phyloP scores from a whole-genome alignment of 2,888 invertebrate genomes.

The Corbicula japonica region DNA sequence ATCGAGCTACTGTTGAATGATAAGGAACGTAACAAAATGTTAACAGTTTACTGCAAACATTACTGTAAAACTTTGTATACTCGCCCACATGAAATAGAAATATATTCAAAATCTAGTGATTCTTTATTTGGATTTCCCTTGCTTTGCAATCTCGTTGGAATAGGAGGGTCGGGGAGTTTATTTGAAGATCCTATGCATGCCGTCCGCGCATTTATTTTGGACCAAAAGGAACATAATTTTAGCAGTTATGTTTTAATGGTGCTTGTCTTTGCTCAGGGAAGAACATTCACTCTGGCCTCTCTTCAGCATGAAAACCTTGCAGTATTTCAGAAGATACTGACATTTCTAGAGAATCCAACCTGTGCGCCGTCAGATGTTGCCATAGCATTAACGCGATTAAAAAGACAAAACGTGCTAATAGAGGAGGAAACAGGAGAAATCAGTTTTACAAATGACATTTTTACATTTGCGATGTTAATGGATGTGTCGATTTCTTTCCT shows the following conservation, averaged over 20 bases:
- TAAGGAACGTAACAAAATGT: constrained; percentile 19
- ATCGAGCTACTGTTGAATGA: not conserved
- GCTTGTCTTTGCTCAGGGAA: not conserved
- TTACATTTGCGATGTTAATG: not conserved
- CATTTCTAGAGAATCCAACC: not conserved
- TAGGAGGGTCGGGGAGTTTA: not conserved
- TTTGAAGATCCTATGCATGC: constrained; percentile 10
- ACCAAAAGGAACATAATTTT: constrained; percentile 7
- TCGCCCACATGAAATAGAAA: constrained; percentile 5
- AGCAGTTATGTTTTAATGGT: constrained; percentile 14
- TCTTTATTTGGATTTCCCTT: constrained; percentile 7
- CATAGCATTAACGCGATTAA: constrained; percentile 11
- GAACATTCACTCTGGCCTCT: not conserved
- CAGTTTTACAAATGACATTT: constrained; percentile 13
- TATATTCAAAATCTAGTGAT: not conserved
- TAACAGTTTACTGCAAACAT: constrained; percentile 18
- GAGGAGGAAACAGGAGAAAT: constrained; percentile 18
- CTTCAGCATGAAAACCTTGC: constrained; percentile 7
- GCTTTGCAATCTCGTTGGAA: constrained; percentile 7
- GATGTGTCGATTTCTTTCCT: not conserved
- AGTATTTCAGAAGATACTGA: not conserved
- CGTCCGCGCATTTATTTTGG: not conserved
- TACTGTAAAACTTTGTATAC: constrained; percentile 9
- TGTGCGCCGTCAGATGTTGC: constrained; percentile 3
- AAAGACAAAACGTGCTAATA: constrained; percentile 15